Evolutionary conservation across 2,888 invertebrate genomes (phyloP), one percentile per base, ranked within the genome.

Genomic region (Hydraecia micacea): DNA sequence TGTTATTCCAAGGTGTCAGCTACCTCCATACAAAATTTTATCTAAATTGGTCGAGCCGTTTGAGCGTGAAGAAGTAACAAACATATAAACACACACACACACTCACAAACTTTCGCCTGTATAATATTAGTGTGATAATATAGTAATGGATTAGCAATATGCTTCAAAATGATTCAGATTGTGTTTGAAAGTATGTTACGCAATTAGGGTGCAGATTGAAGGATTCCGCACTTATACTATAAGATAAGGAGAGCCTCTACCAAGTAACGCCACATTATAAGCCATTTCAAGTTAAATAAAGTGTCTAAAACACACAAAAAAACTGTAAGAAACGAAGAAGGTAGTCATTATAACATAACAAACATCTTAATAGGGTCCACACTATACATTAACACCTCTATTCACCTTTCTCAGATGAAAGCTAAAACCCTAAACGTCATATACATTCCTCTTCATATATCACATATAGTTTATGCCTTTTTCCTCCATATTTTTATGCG

Each of bases 401-500:
- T 58, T 42, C 28, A 46, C 46, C 7, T 52, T 52, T 60, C 71
- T 52, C 55, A 60, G 21, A 60, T 36, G 15, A 49, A 79, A 75
- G 66, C 73, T 58, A 73, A 76, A 84, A 67, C 62, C 36, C 52
- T 71, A 46, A 55, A 73, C 42, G 85, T 74, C 84, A 62, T 13
- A 68, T 4, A 36, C 75, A 84, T 32, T 13, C 49, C 65, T 71
- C 49, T 84, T 73, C 70, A 87, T 84, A 84, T 68, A 67, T 87
- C 67, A 79, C 66, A 42, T 46, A 73, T 28, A 60, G 68, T 77
- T 28, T 65, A 36, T 66, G 58, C 28, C 65, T 72, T 82, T 89
- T 88, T 73, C 79, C 79, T 75, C 75, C 73, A 81, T 88, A 88
- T 89, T 86, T 86, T 81, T 85, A 80, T 81, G 77, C 77, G 68